Evolutionary conservation across 2,113 vertebrate genomes (phyloP).

Genomic region (Empidonax alnorum): DNA sequence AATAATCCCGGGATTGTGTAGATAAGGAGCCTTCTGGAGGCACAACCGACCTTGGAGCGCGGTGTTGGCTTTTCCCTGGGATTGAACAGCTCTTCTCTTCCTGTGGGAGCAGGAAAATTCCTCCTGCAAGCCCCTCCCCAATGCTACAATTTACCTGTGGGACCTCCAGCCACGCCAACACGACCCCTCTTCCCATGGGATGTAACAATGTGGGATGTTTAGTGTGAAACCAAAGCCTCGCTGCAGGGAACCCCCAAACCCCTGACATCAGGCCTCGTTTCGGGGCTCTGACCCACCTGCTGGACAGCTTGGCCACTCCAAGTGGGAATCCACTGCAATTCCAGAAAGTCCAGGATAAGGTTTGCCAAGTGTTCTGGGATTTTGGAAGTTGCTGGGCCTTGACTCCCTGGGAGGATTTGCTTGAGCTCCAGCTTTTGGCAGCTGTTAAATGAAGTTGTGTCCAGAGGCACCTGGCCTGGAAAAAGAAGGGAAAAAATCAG

Average conservation of each 20-base stretch:
- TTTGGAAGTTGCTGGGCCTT: not conserved
- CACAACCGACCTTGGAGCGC: not conserved
- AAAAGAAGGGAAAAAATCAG: not conserved
- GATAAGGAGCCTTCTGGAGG: not conserved
- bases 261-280: accelerated
- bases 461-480: not conserved
- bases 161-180: too few relatives aligned
- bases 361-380: not conserved
- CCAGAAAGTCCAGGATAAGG: accelerated
- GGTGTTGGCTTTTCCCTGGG: not conserved
- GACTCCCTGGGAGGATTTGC: not conserved
- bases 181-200: not conserved
- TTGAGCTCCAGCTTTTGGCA: not conserved
- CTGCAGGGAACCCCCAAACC: not conserved
- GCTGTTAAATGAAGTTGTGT: not conserved
- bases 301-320: not conserved
- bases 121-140: not conserved
- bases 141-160: not conserved
- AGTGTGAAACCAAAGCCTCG: not conserved
- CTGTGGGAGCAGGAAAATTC: not conserved
- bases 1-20: not conserved
- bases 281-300: not conserved
- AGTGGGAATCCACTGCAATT: not conserved
- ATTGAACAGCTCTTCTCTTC: not conserved
- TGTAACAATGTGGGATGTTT: not conserved